Evolutionary conservation across 2,113 vertebrate species (phyloP).

Genomic region (Gallinago jamesoni): DNA sequence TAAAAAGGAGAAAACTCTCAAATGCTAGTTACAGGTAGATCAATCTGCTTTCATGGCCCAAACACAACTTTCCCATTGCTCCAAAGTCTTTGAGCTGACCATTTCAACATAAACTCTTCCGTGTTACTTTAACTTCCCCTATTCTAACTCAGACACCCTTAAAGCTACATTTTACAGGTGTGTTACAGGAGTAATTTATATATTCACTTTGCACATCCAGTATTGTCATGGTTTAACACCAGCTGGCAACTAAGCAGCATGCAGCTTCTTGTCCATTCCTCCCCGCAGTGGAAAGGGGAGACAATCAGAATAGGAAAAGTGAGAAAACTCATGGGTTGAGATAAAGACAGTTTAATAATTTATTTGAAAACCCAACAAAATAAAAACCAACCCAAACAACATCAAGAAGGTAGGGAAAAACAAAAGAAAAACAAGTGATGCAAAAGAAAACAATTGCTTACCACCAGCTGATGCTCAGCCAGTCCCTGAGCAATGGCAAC

Average conservation of each 20-base stretch:
- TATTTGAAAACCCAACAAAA: no score
- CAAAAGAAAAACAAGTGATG: neutral
- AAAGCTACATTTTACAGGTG: neutral
- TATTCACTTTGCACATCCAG: neutral
- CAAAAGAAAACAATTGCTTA: neutral
- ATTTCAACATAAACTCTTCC: neutral
- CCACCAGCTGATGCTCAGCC: neutral
- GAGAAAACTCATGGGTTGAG: neutral
- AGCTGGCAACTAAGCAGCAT: neutral
- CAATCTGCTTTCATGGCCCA: neutral
- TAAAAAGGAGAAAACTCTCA: neutral
- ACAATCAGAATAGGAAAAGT: neutral
- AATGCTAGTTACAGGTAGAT: neutral
- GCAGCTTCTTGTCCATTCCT: neutral
- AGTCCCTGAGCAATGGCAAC: neutral
- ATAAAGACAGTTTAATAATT: neutral
- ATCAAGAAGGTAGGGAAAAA: neutral
- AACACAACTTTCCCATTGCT: neutral
- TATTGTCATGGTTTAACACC: accelerated
- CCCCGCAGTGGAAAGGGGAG: accelerated
- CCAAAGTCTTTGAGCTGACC: neutral
- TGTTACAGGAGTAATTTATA: neutral
- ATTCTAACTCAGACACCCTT: neutral
- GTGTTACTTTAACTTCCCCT: neutral
- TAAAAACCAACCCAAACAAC: neutral